Conservation (phyloP, 2,113 vertebrate genomes). For the Muntiacus muntjak region DNA sequence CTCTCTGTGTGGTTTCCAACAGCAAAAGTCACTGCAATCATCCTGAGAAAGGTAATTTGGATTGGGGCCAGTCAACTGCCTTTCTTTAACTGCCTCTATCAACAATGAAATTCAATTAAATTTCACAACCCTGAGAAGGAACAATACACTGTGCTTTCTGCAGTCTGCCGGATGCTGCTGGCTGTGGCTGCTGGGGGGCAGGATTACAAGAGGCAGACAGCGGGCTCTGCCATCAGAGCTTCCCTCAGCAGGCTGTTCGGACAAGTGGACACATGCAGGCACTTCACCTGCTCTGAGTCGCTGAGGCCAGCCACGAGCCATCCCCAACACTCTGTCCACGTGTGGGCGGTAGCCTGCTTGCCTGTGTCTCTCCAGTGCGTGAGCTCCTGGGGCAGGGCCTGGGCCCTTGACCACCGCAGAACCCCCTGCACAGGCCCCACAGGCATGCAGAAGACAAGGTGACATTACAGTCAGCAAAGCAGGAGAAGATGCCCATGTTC, state of each 20-base stretch:
- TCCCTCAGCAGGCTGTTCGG: neutral
- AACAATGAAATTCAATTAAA: conserved; percentile 19
- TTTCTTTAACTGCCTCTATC: conserved; percentile 22
- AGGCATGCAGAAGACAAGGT: neutral
- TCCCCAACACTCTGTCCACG: fast-evolving
- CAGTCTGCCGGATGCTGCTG: neutral
- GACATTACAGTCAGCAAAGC: neutral
- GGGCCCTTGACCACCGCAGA: neutral
- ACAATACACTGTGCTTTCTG: neutral
- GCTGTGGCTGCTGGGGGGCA: neutral
- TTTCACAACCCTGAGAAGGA: neutral
- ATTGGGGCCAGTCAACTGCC: neutral
- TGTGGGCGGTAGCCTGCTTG: neutral
- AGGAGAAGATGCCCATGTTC: neutral
- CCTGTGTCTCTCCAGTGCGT: neutral
- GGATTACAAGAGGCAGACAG: neutral
- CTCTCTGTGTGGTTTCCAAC: neutral
- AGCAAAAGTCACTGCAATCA: neutral
- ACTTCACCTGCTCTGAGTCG: neutral
- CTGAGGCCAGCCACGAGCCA: neutral
- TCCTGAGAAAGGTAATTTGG: conserved; percentile 21
- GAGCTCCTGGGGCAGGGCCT: neutral
- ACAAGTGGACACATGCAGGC: neutral
- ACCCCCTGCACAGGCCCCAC: neutral
- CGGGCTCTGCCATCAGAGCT: neutral